These are phyloP conservation scores for Antennarius maculatus DNA, from an alignment of 2,797 vertebrate genomes.

Conservation along the genomic window DNA sequence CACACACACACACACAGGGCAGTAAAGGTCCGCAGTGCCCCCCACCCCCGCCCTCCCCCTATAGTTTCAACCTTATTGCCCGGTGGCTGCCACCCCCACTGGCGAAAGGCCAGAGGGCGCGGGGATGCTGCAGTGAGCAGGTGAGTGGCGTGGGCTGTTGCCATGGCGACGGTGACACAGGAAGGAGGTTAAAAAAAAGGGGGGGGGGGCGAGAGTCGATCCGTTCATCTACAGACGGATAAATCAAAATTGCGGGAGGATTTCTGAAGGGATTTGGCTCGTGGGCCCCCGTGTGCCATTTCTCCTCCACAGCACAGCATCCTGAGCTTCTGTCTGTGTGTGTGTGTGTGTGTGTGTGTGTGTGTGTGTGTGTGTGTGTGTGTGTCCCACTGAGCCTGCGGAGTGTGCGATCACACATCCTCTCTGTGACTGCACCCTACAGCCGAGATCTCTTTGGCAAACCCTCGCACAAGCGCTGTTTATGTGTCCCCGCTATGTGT, in stretches of 20 bases:
- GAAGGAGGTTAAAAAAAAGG: conserved; percentile 19
- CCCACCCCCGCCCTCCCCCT: conserved; percentile 40
- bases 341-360: conserved; percentile 28
- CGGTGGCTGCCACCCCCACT: conserved; percentile 57
- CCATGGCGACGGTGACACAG: conserved; percentile 36
- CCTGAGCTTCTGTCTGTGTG: conserved; percentile 64
- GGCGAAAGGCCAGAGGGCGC: conserved; percentile 67
- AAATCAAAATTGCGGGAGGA: conserved; percentile 61
- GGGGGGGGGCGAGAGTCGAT: conserved; percentile 10
- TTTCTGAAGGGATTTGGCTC: conserved; percentile 64
- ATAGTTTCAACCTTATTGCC: conserved; percentile 57
- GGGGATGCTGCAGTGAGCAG: conserved; percentile 55
- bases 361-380: conserved; percentile 17
- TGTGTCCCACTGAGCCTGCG: conserved; percentile 47
- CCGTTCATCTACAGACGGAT: conserved; percentile 47
- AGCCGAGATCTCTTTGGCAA: conserved; percentile 57
- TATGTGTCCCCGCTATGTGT: conserved; percentile 36
- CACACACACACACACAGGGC: conserved; percentile 41
- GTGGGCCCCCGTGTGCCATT: conserved; percentile 54
- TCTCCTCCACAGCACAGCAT: conserved; percentile 61
- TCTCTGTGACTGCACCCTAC: conserved; percentile 66
- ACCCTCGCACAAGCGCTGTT: conserved; percentile 46
- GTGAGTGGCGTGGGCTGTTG: conserved; percentile 53
- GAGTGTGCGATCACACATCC: conserved; percentile 77
- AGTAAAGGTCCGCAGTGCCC: conserved; percentile 71